Evolutionary conservation across 2,888 invertebrate species (phyloP), one percentile per base, ranked within the genome.

Genomic region (Dryobotodes eremita): DNA sequence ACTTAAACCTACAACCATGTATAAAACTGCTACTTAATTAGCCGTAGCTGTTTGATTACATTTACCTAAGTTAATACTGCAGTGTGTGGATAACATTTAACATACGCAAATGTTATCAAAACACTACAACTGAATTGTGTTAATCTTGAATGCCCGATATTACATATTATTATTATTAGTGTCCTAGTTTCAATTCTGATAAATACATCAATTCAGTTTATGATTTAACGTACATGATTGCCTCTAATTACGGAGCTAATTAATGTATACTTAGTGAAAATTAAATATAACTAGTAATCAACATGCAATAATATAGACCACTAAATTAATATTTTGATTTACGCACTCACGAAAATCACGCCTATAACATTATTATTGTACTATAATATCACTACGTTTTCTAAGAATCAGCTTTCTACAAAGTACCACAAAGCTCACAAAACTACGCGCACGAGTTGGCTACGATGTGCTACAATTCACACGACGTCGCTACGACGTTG

Each of bases 401-500:
- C 36, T 48, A 17, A 55, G 17, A 17, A 50, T 11, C n/a, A 20
- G 31, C 50, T 46, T 23, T 76, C n/a, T 20, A 26, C 23, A 23
- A 74, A 74, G 17, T 59, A 2, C 42, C 31, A 31, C 42, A 1
- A 17, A 46, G 17, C 23, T 11, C 15, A 17, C 65, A 23, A 62
- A 15, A 36, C 48, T 79, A 77, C 55, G 23, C 13, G 53, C 79
- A 78, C 36, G 26, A 53, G 6, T 15, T 23, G 46, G 15, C 79
- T 61, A 79, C 69, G 53, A 76, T 23, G 17, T 69, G 69, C 78
- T 69, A 76, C 69, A 57, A 55, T n/a, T 50, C 15, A 74, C 61
- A 59, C 31, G 53, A 71, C 50, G n/a, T 10, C 15, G 59, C 59
- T 81, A 72, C 77, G 48, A 26, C n/a, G 62, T 4, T 36, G 48